Base-by-base conservation (phyloP, 2,797 vertebrate genomes). In the Leuciscus waleckii region DNA sequence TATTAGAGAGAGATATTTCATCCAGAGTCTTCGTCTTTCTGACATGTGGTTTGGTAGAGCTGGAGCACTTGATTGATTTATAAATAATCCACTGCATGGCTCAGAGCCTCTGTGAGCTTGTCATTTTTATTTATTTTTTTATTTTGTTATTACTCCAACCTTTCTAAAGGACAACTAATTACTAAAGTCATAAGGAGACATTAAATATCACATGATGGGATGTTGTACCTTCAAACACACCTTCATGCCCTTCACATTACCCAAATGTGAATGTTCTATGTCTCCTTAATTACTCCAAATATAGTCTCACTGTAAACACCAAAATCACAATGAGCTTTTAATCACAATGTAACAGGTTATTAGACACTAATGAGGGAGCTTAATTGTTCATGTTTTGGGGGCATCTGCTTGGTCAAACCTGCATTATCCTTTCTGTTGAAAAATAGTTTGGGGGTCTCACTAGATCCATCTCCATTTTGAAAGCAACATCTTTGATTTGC, bases 281-380 rank as follows among this genome's bases (percentile, higher is more conserved):
- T 86, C 51, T 84, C 82, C 82, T 81, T 88, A 87, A 88, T 88
- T 88, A 88, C 87, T 69, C 76, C 41, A 79, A 88, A 88, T 87
- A 83, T 81, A 76, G 87, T 82, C 79, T 29, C 63, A 85, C 88
- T 87, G 89, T 91, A 91, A 91, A 91, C 89, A 90, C 81, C 56
- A 86, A 73, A 73, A 78, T 68, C 56, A 82, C 81, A 81, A 91
- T 91, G 92, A 91, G 88, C 86, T 89, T 88, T 90, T 92, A 92
- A 93, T 84, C 90, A 90, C 81, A 68, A 85, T 79, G 88, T 91
- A 89, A 88, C 56, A 80, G 82, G 86, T 91, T 91, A 93, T 92
- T 92, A 93, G 89, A 82, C 89, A 90, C 91, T 92, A 90, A 91
- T 92, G 90, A 92, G 91, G 82, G 79, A 73, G 80, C 69, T 79